Evolutionary conservation across 2,113 vertebrate genomes (phyloP).

Genomic region (Gymnobelideus leadbeateri): DNA sequence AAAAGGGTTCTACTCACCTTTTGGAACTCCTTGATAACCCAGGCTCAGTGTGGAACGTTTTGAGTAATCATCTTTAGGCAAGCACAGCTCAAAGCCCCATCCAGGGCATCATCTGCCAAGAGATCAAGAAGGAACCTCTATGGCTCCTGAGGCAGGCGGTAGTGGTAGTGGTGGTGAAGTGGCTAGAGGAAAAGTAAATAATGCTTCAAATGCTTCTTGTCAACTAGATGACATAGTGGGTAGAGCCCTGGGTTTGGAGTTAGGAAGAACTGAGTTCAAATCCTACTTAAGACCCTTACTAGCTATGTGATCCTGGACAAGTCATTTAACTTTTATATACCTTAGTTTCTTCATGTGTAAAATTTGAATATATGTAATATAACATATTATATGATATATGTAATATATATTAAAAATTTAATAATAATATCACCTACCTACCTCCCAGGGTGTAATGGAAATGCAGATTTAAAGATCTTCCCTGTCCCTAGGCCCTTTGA

Average conservation of each 20-base stretch:
- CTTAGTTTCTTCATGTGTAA: background rate
- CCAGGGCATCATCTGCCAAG: background rate
- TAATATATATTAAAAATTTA: no score
- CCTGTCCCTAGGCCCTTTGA: no score
- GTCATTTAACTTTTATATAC: background rate
- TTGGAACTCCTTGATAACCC: background rate
- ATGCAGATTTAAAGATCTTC: no score
- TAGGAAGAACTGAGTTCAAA: background rate
- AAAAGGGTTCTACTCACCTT: background rate
- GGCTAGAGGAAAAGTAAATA: background rate
- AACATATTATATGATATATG: no score
- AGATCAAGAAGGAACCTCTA: background rate
- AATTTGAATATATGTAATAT: no score
- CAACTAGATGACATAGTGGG: no score
- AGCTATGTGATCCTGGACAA: background rate
- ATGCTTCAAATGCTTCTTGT: background rate
- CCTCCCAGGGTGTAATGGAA: no score
- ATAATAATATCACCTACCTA: background rate
- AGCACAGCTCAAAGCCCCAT: background rate
- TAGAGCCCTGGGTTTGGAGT: background rate
- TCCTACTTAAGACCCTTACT: background rate
- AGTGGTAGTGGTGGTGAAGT: background rate
- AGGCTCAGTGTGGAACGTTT: background rate
- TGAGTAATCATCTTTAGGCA: background rate
- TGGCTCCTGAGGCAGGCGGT: background rate